phyloP scores from a whole-genome alignment of 2,888 invertebrate species.

The Xestoiulus laeticollis region DNA sequence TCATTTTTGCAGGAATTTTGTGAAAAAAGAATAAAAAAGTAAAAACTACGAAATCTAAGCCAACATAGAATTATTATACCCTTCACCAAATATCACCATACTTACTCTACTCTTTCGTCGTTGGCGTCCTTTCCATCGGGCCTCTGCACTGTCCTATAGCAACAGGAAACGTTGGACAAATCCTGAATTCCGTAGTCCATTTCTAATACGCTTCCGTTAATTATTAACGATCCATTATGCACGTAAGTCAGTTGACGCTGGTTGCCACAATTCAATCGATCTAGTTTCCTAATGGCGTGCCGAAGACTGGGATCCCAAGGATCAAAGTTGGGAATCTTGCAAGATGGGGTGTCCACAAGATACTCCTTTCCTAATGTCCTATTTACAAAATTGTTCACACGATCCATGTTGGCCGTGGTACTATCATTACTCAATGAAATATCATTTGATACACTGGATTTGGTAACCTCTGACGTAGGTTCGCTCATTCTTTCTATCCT shows the following conservation, averaged over 20 bases:
- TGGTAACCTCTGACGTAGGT: not conserved
- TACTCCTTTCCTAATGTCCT: not conserved
- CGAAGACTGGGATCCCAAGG: slow-evolving; percentile 54
- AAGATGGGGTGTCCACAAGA: slow-evolving; percentile 53
- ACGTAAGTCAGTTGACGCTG: slow-evolving; percentile 46
- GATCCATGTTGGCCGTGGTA: not conserved
- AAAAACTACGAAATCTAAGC: too few relatives aligned
- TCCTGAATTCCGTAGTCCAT: slow-evolving; percentile 43
- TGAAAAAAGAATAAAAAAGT: too few relatives aligned
- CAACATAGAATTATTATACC: too few relatives aligned
- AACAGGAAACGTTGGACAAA: slow-evolving; percentile 40
- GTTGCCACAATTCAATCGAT: slow-evolving; percentile 42
- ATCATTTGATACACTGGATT: not conserved
- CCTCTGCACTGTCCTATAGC: slow-evolving; percentile 49
- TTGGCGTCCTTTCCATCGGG: slow-evolving; percentile 38
- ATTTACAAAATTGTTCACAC: too few relatives aligned
- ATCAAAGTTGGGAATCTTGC: slow-evolving; percentile 55
- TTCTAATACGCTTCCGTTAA: slow-evolving; percentile 39
- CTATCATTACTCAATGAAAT: not conserved
- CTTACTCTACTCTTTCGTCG: slow-evolving; percentile 50
- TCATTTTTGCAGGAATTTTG: too few relatives aligned
- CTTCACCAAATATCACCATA: not conserved
- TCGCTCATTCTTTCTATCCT: not conserved
- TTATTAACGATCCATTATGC: slow-evolving; percentile 32
- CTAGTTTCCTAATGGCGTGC: not conserved